phyloP scores from a whole-genome alignment of 2,113 vertebrate genomes.

The Hydropotes inermis region DNA sequence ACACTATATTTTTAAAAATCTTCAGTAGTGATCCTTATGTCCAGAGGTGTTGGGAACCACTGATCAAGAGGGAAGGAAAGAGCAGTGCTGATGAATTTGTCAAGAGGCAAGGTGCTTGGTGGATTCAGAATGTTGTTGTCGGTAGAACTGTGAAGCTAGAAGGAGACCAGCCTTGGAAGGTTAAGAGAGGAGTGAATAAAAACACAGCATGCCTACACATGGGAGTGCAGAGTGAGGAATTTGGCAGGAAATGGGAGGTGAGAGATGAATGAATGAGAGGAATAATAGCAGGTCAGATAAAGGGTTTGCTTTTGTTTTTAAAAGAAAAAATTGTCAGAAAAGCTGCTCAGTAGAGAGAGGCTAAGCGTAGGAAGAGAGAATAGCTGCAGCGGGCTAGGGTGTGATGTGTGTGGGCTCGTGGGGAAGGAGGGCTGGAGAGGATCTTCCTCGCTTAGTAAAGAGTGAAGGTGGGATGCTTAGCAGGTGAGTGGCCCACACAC shows the following conservation, averaged over 20 bases:
- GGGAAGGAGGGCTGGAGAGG: not conserved
- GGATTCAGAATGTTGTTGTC: not conserved
- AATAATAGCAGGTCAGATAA: not conserved
- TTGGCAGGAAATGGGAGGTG: not conserved
- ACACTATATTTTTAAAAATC: not conserved
- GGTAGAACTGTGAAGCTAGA: not conserved
- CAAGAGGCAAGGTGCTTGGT: not conserved
- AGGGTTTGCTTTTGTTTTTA: not conserved
- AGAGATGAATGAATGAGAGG: not conserved
- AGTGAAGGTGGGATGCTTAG: no score
- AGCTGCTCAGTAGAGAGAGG: not conserved
- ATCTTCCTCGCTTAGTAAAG: not conserved
- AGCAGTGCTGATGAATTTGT: not conserved
- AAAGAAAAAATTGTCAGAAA: not conserved
- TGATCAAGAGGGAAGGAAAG: not conserved
- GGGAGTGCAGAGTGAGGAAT: not conserved
- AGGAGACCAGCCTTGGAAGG: not conserved
- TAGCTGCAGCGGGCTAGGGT: not conserved
- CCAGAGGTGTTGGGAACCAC: not conserved
- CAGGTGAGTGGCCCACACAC: rapidly evolving
- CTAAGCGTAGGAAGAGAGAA: not conserved
- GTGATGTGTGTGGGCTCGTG: not conserved
- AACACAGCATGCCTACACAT: rapidly evolving
- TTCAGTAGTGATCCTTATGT: not conserved
- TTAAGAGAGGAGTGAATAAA: not conserved